These are phyloP conservation scores for Cataglyphis livida DNA, from an alignment of 2,888 invertebrate species.

Conservation along the genomic window DNA sequence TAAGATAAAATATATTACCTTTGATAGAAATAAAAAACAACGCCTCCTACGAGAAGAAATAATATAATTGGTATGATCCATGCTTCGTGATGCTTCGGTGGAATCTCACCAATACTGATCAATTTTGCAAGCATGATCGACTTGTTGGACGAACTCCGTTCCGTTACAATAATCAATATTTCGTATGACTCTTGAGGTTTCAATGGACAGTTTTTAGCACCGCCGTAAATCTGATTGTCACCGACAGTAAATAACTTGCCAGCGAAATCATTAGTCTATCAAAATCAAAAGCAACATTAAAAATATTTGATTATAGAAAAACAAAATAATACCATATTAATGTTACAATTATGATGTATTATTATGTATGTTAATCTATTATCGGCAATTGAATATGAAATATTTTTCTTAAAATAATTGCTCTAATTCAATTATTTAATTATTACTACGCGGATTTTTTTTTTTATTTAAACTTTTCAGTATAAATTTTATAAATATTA, in stretches of 20 bases:
- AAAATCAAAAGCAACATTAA: not conserved
- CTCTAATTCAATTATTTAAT: not conserved
- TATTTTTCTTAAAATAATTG: not conserved
- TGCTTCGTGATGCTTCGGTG: conserved; percentile 35
- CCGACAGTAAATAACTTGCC: conserved; percentile 69
- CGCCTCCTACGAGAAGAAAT: conserved; percentile 39
- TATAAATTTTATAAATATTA: not conserved
- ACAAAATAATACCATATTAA: not conserved
- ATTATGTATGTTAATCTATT: not conserved
- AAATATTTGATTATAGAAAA: not conserved
- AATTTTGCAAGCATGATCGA: conserved; percentile 48
- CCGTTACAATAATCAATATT: conserved; percentile 59
- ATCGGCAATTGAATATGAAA: not conserved
- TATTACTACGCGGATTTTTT: not conserved
- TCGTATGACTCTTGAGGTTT: conserved; percentile 65
- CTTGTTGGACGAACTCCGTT: conserved; percentile 13
- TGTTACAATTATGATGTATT: not conserved
- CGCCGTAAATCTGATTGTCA: conserved; percentile 59
- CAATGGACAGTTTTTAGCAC: conserved; percentile 66
- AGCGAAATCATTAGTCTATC: conserved; percentile 56
- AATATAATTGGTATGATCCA: conserved; percentile 68
- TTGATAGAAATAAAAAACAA: conserved; percentile 49
- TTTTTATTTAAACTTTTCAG: not conserved
- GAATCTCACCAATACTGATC: conserved; percentile 58
- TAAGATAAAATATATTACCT: conserved; percentile 49